Base-by-base conservation (phyloP, 1,140 invertebrate species). In the Spodoptera litura region DNA sequence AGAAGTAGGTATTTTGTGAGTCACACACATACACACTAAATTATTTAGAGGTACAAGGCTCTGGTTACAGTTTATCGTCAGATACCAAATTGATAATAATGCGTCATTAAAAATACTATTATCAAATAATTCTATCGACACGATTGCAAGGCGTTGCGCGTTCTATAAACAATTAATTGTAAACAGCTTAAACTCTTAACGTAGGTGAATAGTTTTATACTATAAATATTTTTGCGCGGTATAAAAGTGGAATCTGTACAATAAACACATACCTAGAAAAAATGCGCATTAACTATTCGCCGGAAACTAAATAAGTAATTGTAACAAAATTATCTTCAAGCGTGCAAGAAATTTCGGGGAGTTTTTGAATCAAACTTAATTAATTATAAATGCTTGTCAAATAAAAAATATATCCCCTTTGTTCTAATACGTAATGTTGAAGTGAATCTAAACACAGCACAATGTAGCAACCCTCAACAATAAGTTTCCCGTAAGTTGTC, bases 401-500 rank as follows among this genome's bases (percentile, higher is more conserved):
- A 49, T 35, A 62, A 51, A 61, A 52, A 75, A 13, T 4, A 6
- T 31, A 53, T 75, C 38, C n/a, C 10, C 25, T 0, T 64, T 64
- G 58, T 75, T 75, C 73, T 75, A 53, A 75, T 75, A 13, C 73
- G 58, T 73, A 70, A 80, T 70, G 31, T 52, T 59, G 44, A 56
- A 74, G 49, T 35, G 53, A 80, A 49, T 78, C 77, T 83, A 84
- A 84, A 68, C 77, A 44, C 59, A 79, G 13, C 80, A 88, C 88
- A 88, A 87, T 83, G 71, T 75, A 79, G 79, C 80, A 86, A 83
- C 78, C 71, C 78, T 77, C 76, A 84, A 90, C 86, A 90, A 91
- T 87, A 86, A 87, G 82, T 85, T 90, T 88, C 84, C 87, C 88
- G 86, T 90, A 90, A 90, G 68, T 88, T 87, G 68, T 84, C 82